Evolutionary conservation across 2,797 vertebrate genomes (phyloP), one percentile per base, ranked within the genome.

Genomic region (Gastrophryne carolinensis): DNA sequence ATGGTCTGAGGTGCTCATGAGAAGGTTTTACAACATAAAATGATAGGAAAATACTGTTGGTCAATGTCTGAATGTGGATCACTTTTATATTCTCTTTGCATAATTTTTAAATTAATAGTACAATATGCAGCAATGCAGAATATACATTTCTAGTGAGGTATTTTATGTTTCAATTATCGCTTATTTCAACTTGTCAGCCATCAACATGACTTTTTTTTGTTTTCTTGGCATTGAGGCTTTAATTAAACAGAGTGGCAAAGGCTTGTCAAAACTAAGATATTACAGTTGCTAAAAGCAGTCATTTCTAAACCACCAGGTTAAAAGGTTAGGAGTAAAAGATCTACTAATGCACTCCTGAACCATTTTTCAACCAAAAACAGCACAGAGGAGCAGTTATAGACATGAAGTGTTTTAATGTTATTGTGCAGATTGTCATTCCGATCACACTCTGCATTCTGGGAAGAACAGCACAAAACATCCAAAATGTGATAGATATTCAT

Each of bases 201-300:
- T 58, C 66, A 64, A 21, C 37, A 41, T 63, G 57, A 62, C 17
- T 62, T 71, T 69, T 60, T 64, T 54, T 44, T 61, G 62, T 26
- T 65, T 65, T 77, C 68, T 72, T 78, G 75, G 75, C 75, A 66
- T 58, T 72, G 68, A 34, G 11, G 58, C 44, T 78, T 78, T 66
- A 78, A 78, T 78, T 78, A 78, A 72, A 66, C 61, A 50, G 75
- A 78, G 75, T 78, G 75, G 75, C 68, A 78, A 72, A 78, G 61
- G 41, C 61, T 60, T 72, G 68, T 72, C 68, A 78, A 50, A 72
- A 72, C 39, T 30, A 66, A 66, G 68, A 72, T 78, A 72, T 66
- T 72, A 58, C 69, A 53, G 72, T 66, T 56, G 13, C 75, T 78
- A 72, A 78, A 78, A 64, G 75, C 60, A 58, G 68, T 19, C 53